Base-by-base conservation (phyloP, 37 sponge, comb jelly and placozoan species). In the Cliona cf. orientalis region DNA sequence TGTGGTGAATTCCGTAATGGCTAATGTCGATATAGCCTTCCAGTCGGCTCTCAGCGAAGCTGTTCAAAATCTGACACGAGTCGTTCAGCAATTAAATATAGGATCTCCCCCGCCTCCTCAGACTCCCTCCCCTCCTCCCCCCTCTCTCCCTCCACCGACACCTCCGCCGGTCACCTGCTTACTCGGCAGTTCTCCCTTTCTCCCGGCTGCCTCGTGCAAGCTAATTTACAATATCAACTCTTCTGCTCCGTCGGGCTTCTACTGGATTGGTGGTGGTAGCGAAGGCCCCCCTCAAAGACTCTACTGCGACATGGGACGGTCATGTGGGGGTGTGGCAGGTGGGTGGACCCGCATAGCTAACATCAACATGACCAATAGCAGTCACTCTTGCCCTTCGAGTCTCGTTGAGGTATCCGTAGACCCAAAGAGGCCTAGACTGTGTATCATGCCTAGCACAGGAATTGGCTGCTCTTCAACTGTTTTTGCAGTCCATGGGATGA, bases 341-440 rank as follows among this genome's bases (percentile, higher is more conserved):
- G 76, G 76, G 22, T 75, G 76, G 76, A 58, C 59, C 60, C 34
- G 42, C 38, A 60, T 75, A 43, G 73, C 55, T 36, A 17, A 72
- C 55, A 46, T 72, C 5, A 55, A 72, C 55, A 72, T 72, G 73
- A 49, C 55, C 22, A 46, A 49, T 26, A 9, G 35, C 53, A 4
- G 35, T 29, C 55, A 72, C 55, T 43, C 35, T 2, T 75, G 76
- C 25, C 76, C 76, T 1, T 3, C 35, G 1, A 34, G 26, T 56
- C 21, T 5, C 34, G 11, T 3, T 2, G 38, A 59, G 29, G 38
- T 35, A 2, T 41, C 58, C 29, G 14, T 46, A 35, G 49, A 5
- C 4, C 58, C 60, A 38, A n/a, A 25, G 25, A 17, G 19, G 14
- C 7, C 59, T 23, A 58, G 76, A 42, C 21, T 41, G 42, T 75